Conservation (phyloP, 1,140 invertebrate genomes). For the Laodelphax striatellus region DNA sequence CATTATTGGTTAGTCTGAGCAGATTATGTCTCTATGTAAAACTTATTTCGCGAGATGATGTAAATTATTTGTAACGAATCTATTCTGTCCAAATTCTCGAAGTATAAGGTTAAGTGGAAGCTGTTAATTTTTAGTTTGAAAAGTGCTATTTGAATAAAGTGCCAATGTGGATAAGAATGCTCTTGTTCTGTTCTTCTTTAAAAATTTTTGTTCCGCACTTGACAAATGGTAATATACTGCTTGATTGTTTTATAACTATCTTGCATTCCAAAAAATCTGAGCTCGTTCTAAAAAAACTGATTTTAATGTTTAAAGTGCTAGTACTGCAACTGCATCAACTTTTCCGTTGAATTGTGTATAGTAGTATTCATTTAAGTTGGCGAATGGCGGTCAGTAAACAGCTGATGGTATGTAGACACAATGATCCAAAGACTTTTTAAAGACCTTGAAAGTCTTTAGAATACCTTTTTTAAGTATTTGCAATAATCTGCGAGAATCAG, state of each 20-base stretch:
- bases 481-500: no score
- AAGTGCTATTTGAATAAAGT: constrained; percentile 20
- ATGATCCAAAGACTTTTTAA: no score
- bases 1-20: neutral
- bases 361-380: no score
- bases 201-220: neutral
- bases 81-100: constrained; percentile 16
- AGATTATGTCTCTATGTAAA: constrained; percentile 11
- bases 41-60: constrained; percentile 1
- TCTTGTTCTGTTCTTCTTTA: neutral
- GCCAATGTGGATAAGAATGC: constrained; percentile 16
- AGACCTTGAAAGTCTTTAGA: no score
- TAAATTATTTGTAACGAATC: constrained; percentile 7
- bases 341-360: no score
- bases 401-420: no score
- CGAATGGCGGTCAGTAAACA: no score
- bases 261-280: neutral
- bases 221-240: neutral
- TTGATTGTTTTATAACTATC: neutral
- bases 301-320: no score
- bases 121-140: constrained; percentile 17
- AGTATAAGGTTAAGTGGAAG: constrained; percentile 18
- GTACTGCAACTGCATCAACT: no score
- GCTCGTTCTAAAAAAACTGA: neutral
- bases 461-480: no score